Evolutionary conservation across 2,113 vertebrate genomes (phyloP).

Genomic region (Ivindomyrus marchei): DNA sequence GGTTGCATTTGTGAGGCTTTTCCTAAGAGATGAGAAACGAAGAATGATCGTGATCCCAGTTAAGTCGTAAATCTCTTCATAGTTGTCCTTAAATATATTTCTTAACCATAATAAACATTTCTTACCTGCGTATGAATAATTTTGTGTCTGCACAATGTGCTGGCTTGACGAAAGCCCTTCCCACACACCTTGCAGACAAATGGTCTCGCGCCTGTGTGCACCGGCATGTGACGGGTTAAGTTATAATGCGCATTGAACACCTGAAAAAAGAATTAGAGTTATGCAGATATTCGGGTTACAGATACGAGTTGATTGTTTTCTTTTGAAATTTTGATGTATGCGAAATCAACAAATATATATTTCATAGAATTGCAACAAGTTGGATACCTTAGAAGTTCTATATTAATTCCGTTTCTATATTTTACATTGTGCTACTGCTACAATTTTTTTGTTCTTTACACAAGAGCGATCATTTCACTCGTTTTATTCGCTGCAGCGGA

Average conservation of each 20-base stretch:
- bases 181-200: constrained; percentile 96
- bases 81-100: background rate
- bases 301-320: background rate
- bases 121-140: constrained; percentile 96
- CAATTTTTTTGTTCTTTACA: background rate
- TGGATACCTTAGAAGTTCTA: background rate
- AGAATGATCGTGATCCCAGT: background rate
- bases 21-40: constrained; percentile 58
- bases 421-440: background rate
- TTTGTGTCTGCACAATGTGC: constrained; percentile 91
- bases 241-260: constrained; percentile 97
- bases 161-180: constrained; percentile 92
- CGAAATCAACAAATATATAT: background rate
- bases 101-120: background rate
- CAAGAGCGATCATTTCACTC: background rate
- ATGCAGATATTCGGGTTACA: background rate
- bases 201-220: constrained; percentile 92
- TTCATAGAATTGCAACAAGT: background rate
- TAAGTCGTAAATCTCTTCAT: background rate
- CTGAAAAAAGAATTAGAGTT: constrained; percentile 40
- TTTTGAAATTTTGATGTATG: background rate
- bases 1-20: constrained; percentile 95
- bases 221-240: constrained; percentile 95
- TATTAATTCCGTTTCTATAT: background rate
- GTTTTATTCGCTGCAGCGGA: background rate